These are phyloP conservation scores for Anseranas semipalmata DNA, from an alignment of 2,113 vertebrate genomes.

Conservation along the genomic window DNA sequence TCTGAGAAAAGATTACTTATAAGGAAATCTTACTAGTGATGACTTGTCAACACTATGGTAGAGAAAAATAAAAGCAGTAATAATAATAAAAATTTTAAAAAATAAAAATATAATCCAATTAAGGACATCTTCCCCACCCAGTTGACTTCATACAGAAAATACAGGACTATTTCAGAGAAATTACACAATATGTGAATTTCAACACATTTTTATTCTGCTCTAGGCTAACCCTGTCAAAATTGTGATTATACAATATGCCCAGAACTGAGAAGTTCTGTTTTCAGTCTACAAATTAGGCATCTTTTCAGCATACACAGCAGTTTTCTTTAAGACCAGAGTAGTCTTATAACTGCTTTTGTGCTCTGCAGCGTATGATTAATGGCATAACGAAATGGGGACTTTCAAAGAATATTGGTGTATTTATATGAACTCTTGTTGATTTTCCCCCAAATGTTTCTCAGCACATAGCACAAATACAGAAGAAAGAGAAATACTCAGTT, in stretches of 20 bases:
- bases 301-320: background rate
- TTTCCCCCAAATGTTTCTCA: background rate
- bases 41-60: rapidly evolving
- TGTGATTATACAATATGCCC: background rate
- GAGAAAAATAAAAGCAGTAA: background rate
- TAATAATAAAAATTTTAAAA: background rate
- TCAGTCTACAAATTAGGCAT: constrained; percentile 4
- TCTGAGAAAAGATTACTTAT: background rate
- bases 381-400: background rate
- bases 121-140: background rate
- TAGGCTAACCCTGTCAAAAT: constrained; percentile 27
- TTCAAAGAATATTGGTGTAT: background rate
- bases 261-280: background rate
- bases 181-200: background rate
- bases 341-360: background rate
- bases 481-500: background rate
- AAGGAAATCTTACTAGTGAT: background rate
- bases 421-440: background rate
- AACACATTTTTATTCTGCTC: constrained; percentile 16
- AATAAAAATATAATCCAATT: background rate
- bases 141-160: background rate
- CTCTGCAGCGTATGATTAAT: background rate
- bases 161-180: background rate
- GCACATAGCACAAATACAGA: background rate
- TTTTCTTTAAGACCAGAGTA: background rate